Conservation (phyloP, 2,113 vertebrate genomes). For the Petaurus breviceps region DNA sequence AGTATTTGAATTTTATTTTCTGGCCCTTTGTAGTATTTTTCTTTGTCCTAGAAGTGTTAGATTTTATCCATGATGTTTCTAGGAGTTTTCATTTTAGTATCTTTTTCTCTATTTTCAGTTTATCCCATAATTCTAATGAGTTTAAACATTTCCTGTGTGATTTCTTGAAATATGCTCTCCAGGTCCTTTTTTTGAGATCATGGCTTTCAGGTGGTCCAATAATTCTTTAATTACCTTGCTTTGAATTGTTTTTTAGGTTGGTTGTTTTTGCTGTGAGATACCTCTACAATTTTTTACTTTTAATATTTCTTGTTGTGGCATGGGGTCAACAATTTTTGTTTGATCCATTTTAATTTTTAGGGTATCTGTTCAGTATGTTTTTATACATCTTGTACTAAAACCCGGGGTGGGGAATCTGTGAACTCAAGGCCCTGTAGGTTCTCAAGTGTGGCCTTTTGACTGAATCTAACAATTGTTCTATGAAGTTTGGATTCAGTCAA, state of each 20-base stretch:
- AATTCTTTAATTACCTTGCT: not conserved
- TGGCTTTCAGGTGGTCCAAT: not conserved
- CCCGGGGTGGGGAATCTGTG: no score
- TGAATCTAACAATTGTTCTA: no score
- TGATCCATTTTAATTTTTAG: not conserved
- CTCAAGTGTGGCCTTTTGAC: no score
- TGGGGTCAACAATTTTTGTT: not conserved
- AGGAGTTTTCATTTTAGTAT: not conserved
- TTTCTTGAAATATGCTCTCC: not conserved
- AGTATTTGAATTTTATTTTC: not conserved
- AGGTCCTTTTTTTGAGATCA: not conserved
- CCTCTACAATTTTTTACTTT: not conserved
- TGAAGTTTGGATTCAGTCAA: no score
- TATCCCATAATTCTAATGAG: not conserved
- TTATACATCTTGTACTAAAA: not conserved
- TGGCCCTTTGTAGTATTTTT: not conserved
- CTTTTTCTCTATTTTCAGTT: not conserved
- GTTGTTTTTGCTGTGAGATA: not conserved
- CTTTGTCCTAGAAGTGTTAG: not conserved
- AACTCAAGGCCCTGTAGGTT: no score
- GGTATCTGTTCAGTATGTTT: not conserved
- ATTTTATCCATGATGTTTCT: not conserved
- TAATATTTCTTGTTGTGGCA: not conserved
- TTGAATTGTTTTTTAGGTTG: not conserved
- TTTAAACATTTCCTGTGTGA: not conserved